Evolutionary conservation across 2,888 invertebrate genomes (phyloP), one percentile per base, ranked within the genome.

Genomic region (Ctena decussata): DNA sequence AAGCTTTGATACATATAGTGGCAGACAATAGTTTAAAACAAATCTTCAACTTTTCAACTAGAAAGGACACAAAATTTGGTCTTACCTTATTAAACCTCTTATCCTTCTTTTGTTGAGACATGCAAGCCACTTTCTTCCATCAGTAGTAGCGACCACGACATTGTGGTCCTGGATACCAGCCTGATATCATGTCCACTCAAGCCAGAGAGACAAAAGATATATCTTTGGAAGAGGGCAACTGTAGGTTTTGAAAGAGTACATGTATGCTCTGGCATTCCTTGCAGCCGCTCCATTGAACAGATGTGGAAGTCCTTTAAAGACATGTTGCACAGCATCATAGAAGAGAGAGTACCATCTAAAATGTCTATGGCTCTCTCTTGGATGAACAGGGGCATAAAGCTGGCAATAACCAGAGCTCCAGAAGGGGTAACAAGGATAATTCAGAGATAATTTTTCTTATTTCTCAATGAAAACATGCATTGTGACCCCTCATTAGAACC

Each of bases 21-120:
- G 32, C 65, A 5, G 46, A 77, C 46, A 73, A 39, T 24, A 60
- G 44, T 11, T 39, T 76, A 3, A 71, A 76, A 41, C 80, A 81
- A 49, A 60, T 53, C 1, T 37, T 53, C 6, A 12, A 18, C 72
- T 72, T 1, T 32, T n/a, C n/a, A n/a, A n/a, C 49, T 24, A 75
- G n/a, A n/a, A n/a, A 76, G 35, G 60, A 60, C n/a, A 76, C 57
- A 5, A 74, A 32, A 49, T 32, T 74, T 5, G 74, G 53, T 32
- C n/a, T 53, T 1, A n/a, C n/a, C n/a, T n/a, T n/a, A n/a, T n/a
- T n/a, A n/a, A n/a, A 53, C 46, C 49, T 53, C 46, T 24, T n/a
- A 32, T 3, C 35, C 60, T 11, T 0, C 76, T 49, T 41, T 53
- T 53, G 1, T 76, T n/a, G 12, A 60, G 39, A n/a, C n/a, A 53